Percentiles rank a stretch among this genome's conserved stretches.
Conservation (phyloP, 2,797 vertebrate genomes). For the Chlorospingus semifuscus region DNA sequence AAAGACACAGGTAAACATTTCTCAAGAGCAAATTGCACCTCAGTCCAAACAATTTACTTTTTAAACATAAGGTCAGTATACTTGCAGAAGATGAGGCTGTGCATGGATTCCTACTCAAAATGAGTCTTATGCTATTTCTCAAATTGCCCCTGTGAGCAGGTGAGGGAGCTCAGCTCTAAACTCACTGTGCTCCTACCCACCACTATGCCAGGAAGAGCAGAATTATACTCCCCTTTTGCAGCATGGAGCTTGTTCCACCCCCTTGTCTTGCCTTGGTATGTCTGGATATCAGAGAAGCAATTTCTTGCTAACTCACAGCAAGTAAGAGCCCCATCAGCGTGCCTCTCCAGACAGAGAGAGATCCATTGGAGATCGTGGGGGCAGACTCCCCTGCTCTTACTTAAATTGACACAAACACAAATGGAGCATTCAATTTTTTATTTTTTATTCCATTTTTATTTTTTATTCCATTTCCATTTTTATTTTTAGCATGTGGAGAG, state of each 20-base stretch:
- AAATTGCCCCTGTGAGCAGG: neutral
- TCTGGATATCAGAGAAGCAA: neutral
- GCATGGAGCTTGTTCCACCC: neutral
- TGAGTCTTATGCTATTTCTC: neutral
- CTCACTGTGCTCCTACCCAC: neutral
- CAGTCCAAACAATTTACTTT: neutral
- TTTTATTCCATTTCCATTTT: neutral
- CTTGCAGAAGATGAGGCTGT: neutral
- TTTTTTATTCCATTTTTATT: neutral
- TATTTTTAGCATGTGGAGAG: neutral
- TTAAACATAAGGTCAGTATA: neutral
- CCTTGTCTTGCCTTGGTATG: neutral
- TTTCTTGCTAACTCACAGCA: neutral
- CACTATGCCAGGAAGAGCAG: neutral
- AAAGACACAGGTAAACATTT: neutral
- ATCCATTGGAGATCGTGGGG: rapidly evolving
- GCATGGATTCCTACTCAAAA: neutral
- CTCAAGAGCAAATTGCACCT: neutral
- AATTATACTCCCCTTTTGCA: neutral
- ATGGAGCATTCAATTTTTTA: neutral
- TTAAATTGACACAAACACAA: neutral
- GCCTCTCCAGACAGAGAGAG: neutral
- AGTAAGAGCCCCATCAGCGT: neutral
- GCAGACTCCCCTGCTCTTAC: neutral
- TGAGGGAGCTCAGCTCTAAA: neutral